Percentiles rank a stretch among this genome's conserved stretches.
These are phyloP conservation scores for Eidolon helvum DNA, from an alignment of 2,113 vertebrate genomes.

Conservation along the genomic window DNA sequence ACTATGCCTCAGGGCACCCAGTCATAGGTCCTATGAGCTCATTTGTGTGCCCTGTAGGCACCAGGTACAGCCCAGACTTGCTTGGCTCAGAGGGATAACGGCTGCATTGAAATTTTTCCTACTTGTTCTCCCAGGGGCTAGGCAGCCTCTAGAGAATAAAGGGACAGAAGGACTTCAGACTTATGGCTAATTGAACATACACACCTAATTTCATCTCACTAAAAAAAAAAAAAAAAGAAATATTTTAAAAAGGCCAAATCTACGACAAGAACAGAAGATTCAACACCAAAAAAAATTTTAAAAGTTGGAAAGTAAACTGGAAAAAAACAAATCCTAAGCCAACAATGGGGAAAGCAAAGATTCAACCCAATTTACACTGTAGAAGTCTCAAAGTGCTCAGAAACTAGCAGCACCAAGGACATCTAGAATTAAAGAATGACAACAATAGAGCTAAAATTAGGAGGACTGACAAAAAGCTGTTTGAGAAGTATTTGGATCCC, in stretches of 20 bases:
- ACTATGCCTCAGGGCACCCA: too few species aligned
- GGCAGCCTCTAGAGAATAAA: neutral
- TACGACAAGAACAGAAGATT: neutral
- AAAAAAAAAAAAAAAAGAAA: neutral
- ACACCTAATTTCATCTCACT: neutral
- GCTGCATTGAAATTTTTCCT: neutral
- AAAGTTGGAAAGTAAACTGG: neutral
- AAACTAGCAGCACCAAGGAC: neutral
- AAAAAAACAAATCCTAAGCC: neutral
- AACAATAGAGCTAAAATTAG: neutral
- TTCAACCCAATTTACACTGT: neutral
- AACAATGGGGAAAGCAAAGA: neutral
- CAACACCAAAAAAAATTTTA: neutral
- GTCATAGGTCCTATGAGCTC: neutral
- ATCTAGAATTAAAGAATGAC: neutral
- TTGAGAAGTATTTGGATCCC: neutral
- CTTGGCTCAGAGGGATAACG: neutral
- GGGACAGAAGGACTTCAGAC: neutral
- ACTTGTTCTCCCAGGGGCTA: neutral
- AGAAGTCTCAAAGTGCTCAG: neutral
- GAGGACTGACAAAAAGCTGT: neutral
- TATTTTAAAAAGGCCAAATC: neutral
- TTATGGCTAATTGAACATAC: neutral
- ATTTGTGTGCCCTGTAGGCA: neutral
- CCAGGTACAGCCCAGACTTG: neutral